A percentile compares a stretch with the other conserved stretches of the same genome.
These are phyloP conservation scores for Ptilorrhoa leucosticta DNA, from an alignment of 2,113 vertebrate genomes.

Conservation along the genomic window DNA sequence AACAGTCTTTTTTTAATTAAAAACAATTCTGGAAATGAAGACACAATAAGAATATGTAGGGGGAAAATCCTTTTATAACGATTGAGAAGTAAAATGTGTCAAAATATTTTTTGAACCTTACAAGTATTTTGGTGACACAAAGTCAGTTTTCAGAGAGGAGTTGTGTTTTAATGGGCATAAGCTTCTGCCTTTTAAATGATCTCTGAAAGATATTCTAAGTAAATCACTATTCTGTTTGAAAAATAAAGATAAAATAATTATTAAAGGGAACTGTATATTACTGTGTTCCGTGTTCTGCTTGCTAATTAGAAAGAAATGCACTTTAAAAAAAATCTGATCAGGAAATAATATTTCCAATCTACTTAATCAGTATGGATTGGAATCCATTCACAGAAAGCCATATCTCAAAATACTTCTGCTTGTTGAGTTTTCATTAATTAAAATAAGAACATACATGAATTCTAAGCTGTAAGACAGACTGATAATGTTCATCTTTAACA, in stretches of 20 bases:
- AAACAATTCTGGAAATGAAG: slow-evolving; percentile 55
- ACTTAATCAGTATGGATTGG: background rate
- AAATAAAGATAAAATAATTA: slow-evolving; percentile 22
- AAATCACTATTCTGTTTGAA: background rate
- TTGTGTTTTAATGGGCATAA: slow-evolving; percentile 2
- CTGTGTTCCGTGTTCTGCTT: background rate
- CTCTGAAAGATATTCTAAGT: background rate
- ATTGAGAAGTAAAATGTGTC: slow-evolving; percentile 43
- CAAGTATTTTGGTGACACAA: slow-evolving; percentile 47
- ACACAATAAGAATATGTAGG: slow-evolving; percentile 23
- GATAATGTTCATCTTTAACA: background rate
- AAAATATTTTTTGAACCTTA: slow-evolving; percentile 56
- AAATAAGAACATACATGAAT: background rate
- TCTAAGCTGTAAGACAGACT: background rate
- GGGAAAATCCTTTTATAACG: background rate
- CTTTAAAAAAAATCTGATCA: background rate
- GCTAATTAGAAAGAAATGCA: slow-evolving; percentile 12
- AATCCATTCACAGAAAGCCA: background rate
- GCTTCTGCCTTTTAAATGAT: slow-evolving; percentile 19
- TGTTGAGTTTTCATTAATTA: background rate
- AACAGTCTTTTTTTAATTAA: slow-evolving; percentile 64
- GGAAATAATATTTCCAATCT: background rate
- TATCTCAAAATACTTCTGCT: background rate
- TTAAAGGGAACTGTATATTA: background rate
- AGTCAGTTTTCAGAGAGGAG: slow-evolving; percentile 16